Evolutionary conservation across 2,888 invertebrate genomes (phyloP).

Genomic region (Trichacis sp.): DNA sequence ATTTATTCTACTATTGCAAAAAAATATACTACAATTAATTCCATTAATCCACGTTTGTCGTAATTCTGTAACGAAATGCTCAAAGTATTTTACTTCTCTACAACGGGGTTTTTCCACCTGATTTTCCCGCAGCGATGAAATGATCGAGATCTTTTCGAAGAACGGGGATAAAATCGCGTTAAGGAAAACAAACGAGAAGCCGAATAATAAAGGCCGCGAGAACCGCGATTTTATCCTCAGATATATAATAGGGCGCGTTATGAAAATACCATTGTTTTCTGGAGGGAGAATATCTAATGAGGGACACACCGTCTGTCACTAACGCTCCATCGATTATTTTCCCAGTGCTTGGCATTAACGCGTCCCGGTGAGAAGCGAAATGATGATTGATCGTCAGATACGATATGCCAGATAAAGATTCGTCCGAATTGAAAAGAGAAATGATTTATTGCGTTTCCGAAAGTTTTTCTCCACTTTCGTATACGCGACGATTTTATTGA

Average conservation of each 20-base stretch:
- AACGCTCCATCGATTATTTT: conserved; percentile 11
- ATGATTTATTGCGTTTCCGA: conserved; percentile 1
- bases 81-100: too few relatives aligned
- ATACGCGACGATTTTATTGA: not conserved
- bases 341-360: not conserved
- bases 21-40: too few relatives aligned
- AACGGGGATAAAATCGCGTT: too few relatives aligned
- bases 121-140: not conserved
- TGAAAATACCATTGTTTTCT: conserved; percentile 13
- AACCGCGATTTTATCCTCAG: conserved; percentile 5
- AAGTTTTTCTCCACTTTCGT: not conserved
- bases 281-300: conserved; percentile 10
- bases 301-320: conserved; percentile 9
- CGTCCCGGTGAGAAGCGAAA: not conserved
- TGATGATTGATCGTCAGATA: conserved; percentile 13
- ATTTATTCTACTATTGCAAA: too few relatives aligned
- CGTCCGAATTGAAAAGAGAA: conserved; percentile 2
- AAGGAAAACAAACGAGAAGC: conserved; percentile 7
- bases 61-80: too few relatives aligned
- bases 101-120: too few relatives aligned
- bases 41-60: too few relatives aligned
- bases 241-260: conserved; percentile 5
- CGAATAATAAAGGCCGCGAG: conserved; percentile 7
- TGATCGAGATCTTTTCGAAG: conserved; percentile 4
- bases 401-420: conserved; percentile 12